A percentile compares a stretch with the other conserved stretches of the same genome.
phyloP scores from a whole-genome alignment of 2,797 vertebrate genomes.

The Scolopax bukidnonensis region DNA sequence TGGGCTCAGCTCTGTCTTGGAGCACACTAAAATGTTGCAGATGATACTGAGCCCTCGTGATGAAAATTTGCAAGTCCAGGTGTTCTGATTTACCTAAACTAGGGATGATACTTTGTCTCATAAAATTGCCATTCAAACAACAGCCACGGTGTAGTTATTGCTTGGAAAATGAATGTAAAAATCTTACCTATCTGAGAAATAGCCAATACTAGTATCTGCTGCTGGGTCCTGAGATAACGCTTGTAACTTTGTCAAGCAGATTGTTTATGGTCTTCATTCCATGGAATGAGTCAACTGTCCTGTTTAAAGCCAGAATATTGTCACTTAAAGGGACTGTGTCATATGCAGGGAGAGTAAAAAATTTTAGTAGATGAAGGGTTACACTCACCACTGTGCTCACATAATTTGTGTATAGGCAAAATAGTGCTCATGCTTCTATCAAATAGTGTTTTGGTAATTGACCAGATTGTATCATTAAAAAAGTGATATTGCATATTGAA shows the following conservation, averaged over 20 bases:
- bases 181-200: neutral
- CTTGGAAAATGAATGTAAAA: neutral
- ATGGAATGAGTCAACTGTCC: neutral
- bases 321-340: neutral
- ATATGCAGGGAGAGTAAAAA: neutral
- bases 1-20: neutral
- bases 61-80: neutral
- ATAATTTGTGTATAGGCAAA: neutral
- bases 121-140: neutral
- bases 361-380: neutral
- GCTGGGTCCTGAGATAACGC: neutral
- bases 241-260: neutral
- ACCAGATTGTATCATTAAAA: neutral
- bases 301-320: neutral
- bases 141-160: neutral
- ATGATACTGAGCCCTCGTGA: neutral
- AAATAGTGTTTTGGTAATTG: neutral
- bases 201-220: accelerated
- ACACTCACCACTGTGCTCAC: neutral
- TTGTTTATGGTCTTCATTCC: neutral
- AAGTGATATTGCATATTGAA: neutral
- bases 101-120: neutral
- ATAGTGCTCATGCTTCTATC: neutral
- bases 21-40: neutral
- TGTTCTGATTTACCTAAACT: neutral